These are phyloP conservation scores for Agrypnus murinus DNA, from an alignment of 2,888 invertebrate genomes.

Conservation along the genomic window DNA sequence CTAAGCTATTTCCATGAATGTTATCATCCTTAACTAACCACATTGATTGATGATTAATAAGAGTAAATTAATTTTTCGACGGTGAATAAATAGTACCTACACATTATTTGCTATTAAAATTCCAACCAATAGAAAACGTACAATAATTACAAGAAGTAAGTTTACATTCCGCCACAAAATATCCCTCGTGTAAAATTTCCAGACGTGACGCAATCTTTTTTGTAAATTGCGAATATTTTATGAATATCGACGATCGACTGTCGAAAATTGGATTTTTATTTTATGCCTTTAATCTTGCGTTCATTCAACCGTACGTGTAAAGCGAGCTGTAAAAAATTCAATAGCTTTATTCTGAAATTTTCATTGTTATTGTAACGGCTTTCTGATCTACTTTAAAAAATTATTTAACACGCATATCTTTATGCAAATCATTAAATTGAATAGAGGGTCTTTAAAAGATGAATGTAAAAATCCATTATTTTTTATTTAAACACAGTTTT, in stretches of 20 bases:
- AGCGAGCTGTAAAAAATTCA: conserved; percentile 25
- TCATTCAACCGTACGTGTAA: conserved; percentile 4
- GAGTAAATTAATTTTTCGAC: too few relatives aligned
- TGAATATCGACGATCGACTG: conserved; percentile 26
- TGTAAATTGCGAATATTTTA: conserved; percentile 25
- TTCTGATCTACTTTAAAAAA: conserved; percentile 6
- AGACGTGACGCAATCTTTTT: conserved; percentile 10
- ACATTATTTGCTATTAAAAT: too few relatives aligned
- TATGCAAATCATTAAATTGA: neutral
- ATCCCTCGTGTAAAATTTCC: too few relatives aligned
- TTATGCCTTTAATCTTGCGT: conserved; percentile 13
- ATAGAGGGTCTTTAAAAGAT: neutral
- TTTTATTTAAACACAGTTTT: too few relatives aligned
- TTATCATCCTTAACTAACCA: too few relatives aligned
- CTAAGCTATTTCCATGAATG: too few relatives aligned
- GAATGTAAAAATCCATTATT: neutral
- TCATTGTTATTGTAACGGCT: conserved; percentile 5
- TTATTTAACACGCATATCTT: neutral
- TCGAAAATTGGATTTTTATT: conserved; percentile 29
- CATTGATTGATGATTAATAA: too few relatives aligned
- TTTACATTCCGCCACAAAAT: too few relatives aligned
- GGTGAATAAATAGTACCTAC: too few relatives aligned
- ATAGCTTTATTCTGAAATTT: conserved; percentile 17
- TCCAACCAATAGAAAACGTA: too few relatives aligned
- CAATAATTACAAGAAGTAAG: too few relatives aligned